phyloP scores from a whole-genome alignment of 2,888 invertebrate species.

The Drosophila mettleri region DNA sequence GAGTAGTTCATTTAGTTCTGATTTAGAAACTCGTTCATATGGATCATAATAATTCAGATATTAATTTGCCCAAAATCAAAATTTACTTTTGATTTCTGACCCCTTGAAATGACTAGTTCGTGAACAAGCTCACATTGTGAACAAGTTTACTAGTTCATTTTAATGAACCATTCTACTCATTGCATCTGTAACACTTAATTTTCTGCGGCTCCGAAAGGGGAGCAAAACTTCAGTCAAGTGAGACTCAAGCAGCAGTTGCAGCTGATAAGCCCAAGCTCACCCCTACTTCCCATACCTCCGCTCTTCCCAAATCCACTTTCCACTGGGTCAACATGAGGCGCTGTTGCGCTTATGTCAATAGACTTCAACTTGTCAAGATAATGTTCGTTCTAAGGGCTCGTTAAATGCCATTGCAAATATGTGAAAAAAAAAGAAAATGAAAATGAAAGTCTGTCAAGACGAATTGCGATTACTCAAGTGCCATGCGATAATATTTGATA shows the following conservation, averaged over 20 bases:
- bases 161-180: not conserved
- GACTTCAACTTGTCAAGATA: constrained; percentile 21
- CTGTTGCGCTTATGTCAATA: not conserved
- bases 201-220: not conserved
- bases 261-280: constrained; percentile 28
- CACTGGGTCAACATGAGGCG: constrained; percentile 46
- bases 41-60: no score
- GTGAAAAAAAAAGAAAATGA: not conserved
- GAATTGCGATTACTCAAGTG: constrained; percentile 8
- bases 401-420: constrained; percentile 1
- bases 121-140: no score
- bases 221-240: not conserved
- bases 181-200: constrained; percentile 11
- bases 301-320: not conserved
- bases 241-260: constrained; percentile 15
- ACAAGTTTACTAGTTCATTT: not conserved
- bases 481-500: not conserved
- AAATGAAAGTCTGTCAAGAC: constrained; percentile 45
- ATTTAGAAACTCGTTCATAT: no score
- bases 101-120: no score
- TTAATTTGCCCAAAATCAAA: no score
- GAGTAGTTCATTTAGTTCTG: no score
- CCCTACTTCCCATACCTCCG: not conserved
- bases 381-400: not conserved
- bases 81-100: no score